These are phyloP conservation scores for Recurvirostra avosetta DNA, from an alignment of 2,113 vertebrate genomes.

Conservation along the genomic window DNA sequence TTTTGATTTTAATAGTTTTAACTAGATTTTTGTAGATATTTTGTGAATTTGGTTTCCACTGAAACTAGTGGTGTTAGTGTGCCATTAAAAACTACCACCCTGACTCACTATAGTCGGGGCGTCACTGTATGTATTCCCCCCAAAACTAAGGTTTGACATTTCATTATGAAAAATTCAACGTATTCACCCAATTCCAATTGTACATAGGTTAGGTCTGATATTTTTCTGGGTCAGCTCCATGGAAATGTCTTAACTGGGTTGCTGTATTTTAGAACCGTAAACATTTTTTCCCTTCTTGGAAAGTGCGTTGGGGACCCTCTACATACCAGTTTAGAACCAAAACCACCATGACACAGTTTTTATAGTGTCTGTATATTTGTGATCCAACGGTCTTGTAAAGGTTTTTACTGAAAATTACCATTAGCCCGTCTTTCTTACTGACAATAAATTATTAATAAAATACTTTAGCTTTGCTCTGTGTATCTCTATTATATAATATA, in stretches of 20 bases:
- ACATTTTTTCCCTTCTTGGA: conserved; percentile 84
- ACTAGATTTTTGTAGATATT: conserved; percentile 92
- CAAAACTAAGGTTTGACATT: conserved; percentile 57
- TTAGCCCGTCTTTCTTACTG: conserved; percentile 99
- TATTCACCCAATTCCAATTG: conserved; percentile 73
- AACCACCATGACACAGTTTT: conserved; percentile 90
- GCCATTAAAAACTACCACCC: conserved; percentile 76
- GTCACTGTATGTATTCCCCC: conserved; percentile 74
- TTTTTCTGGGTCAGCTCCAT: conserved; percentile 73
- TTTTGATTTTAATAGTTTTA: conserved; percentile 93
- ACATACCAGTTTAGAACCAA: conserved; percentile 88
- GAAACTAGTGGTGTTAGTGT: conserved; percentile 76
- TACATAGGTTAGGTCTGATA: conserved; percentile 75
- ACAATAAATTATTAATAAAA: conserved; percentile 99
- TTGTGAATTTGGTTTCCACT: conserved; percentile 85
- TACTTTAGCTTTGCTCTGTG: conserved; percentile 67
- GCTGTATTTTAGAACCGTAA: conserved; percentile 89
- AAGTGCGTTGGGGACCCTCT: conserved; percentile 88
- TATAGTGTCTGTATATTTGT: conserved; percentile 95
- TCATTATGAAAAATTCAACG: conserved; percentile 55
- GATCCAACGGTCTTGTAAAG: conserved; percentile 96
- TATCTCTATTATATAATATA: conserved; percentile 55
- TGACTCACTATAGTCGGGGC: conserved; percentile 64
- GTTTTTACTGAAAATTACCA: conserved; percentile 99
- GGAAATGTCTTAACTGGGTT: conserved; percentile 84